Conservation (phyloP, 2,888 invertebrate species). For the Pterostichus niger region DNA sequence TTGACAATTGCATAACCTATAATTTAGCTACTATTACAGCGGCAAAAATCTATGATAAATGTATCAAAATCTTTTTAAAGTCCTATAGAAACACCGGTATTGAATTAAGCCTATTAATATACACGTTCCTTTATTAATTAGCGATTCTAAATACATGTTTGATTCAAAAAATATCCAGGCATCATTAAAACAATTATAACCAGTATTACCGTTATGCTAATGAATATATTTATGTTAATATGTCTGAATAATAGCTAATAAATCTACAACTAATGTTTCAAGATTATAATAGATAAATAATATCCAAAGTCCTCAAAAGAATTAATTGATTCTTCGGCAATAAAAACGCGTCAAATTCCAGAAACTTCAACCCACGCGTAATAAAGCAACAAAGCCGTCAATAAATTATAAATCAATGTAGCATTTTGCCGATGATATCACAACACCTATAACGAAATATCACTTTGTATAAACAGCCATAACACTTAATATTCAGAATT, state of each 20-base stretch:
- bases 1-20: too few species aligned
- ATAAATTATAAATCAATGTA: constrained; percentile 40
- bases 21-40: too few species aligned
- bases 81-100: too few species aligned
- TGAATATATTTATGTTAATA: constrained; percentile 39
- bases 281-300: constrained; percentile 12
- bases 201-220: constrained; percentile 23
- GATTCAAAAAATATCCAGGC: background rate
- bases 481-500: constrained; percentile 54
- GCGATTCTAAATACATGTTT: background rate
- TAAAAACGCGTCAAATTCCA: constrained; percentile 18
- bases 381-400: constrained; percentile 11
- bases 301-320: constrained; percentile 17
- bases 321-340: constrained; percentile 37
- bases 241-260: constrained; percentile 27
- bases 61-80: too few species aligned
- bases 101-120: background rate
- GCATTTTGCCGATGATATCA: constrained; percentile 34
- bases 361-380: constrained; percentile 25
- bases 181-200: constrained; percentile 3
- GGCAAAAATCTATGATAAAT: too few species aligned
- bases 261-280: constrained; percentile 26
- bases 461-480: constrained; percentile 46
- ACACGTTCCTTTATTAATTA: background rate
- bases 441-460: constrained; percentile 30